Base-by-base conservation (phyloP, 2,888 invertebrate genomes). In the Galerucella pusilla region DNA sequence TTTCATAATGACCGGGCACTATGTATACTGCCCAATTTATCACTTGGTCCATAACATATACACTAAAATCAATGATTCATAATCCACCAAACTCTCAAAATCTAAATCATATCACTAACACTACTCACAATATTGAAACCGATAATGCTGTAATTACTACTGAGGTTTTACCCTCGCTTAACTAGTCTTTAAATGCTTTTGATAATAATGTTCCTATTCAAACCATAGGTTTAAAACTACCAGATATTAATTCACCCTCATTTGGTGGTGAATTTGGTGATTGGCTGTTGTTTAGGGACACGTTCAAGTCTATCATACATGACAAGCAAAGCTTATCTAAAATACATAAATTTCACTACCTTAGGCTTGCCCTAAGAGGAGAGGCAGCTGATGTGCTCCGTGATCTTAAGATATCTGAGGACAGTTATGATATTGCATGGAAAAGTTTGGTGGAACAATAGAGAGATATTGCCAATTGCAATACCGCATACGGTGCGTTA, bases 301-400 rank as follows among this genome's bases (percentile, higher is more conserved):
- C 14, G 12, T 49, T 49, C 12, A 49, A 49, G 49, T 49, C 49
- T 49, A 49, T 49, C 14, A 49, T 49, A 49, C 49, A 49, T 49
- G 49, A 49, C 49, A 49, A 49, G 49, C 59, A 1, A 59, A 61
- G 64, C 16, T 42, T 73, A 16, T 73, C 74, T n/a, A 59, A 70
- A 59, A 70, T 70, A 52, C 46, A 74, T 45, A 70, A 74, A 74
- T 66, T 70, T 16, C 70, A 74, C 49, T 74, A 74, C 28, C 46
- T 70, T 2, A 49, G 73, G 46, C 73, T 73, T 20, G 68, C 68
- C 57, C 59, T 64, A 7, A 68, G 63, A n/a, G 73, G 74, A 59
- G 74, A 74, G 65, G 69, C 73, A 42, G 73, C 64, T 10, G 52
- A 68, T 25, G 28, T 74, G 4, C 45, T 74, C 10, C 74, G 74